phyloP scores from a whole-genome alignment of 37 sponge, comb jelly and placozoan species.

The Crambe crambe region DNA sequence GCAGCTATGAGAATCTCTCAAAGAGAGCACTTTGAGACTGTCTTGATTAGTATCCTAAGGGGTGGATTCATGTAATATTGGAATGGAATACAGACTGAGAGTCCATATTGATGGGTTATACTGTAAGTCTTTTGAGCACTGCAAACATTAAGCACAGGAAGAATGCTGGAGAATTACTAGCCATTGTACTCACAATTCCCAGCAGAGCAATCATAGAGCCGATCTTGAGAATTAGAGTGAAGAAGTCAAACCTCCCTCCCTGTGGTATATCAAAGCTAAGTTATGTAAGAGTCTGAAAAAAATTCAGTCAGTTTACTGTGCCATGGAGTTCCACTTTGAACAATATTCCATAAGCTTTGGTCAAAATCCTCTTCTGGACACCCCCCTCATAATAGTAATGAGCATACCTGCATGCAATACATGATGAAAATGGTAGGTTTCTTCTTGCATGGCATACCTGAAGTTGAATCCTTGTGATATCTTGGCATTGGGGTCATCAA shows the following conservation, averaged over 20 bases:
- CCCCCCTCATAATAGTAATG: not conserved
- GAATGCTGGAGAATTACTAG: too few species aligned
- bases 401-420: not conserved
- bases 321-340: slow-evolving; percentile 56
- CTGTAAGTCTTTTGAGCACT: too few species aligned
- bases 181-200: slow-evolving; percentile 54
- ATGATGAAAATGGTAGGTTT: not conserved
- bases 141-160: too few species aligned
- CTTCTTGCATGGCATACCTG: too few species aligned
- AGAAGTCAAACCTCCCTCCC: slow-evolving; percentile 63
- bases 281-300: not conserved
- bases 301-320: slow-evolving; percentile 4
- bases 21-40: too few species aligned
- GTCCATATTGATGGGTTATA: too few species aligned
- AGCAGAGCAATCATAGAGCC: slow-evolving; percentile 71
- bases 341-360: slow-evolving; percentile 72
- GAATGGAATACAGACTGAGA: too few species aligned
- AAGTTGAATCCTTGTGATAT: slow-evolving; percentile 79
- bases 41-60: not conserved
- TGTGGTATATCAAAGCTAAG: not conserved
- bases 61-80: too few species aligned
- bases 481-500: slow-evolving; percentile 55
- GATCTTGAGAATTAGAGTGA: slow-evolving; percentile 51
- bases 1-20: too few species aligned
- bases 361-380: slow-evolving; percentile 14